Evolutionary conservation across 2,797 vertebrate species (phyloP).

Genomic region (Acipenser transmontanus): DNA sequence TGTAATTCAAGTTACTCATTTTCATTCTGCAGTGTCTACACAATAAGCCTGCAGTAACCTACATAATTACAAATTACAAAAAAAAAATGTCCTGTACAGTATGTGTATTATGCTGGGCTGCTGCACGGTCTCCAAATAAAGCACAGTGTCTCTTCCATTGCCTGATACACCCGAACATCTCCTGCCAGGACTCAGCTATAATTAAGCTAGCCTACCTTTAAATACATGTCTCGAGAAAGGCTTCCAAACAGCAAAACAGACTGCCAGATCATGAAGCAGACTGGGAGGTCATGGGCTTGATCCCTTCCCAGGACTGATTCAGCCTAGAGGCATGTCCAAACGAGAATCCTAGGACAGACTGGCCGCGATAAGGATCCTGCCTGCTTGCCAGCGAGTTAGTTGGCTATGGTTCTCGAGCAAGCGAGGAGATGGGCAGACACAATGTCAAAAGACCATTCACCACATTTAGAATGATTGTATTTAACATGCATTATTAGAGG

Average conservation of each 20-base stretch:
- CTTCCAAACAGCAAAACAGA: background rate
- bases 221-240: background rate
- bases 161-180: constrained; percentile 4
- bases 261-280: background rate
- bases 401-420: no score
- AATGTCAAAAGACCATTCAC: no score
- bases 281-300: background rate
- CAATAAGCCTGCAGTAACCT: constrained; percentile 54
- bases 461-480: no score
- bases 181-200: background rate
- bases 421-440: no score
- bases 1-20: constrained; percentile 13
- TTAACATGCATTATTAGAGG: no score
- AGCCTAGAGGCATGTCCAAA: background rate
- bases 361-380: background rate
- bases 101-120: background rate
- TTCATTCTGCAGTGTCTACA: constrained; percentile 51
- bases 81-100: constrained; percentile 43
- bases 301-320: background rate
- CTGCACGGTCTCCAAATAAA: constrained; percentile 2
- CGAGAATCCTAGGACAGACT: background rate
- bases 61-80: constrained; percentile 72
- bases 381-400: no score
- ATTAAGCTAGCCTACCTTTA: background rate
- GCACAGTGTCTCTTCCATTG: background rate